Base-by-base conservation (phyloP, 1,140 invertebrate genomes). In the Pogonus chalceus region DNA sequence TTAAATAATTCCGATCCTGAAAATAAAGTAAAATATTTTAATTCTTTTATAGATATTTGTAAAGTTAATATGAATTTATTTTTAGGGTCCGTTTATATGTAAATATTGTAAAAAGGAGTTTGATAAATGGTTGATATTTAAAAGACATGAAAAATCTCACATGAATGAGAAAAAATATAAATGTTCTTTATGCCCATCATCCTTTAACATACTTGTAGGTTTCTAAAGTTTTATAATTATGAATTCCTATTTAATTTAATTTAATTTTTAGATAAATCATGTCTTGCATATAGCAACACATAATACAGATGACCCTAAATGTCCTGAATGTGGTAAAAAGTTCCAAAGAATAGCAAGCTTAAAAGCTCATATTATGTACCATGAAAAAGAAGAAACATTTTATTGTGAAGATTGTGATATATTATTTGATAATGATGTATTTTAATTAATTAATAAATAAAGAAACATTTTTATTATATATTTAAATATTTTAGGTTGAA, bases 391-490 rank as follows among this genome's bases (percentile, higher is more conserved):
- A 59, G 84, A 87, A 63, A 80, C 73, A 60, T 66, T 84, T 12
- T 77, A 79, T 58, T 87, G 85, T 64, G 71, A 74, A 9, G 81
- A 84, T 61, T 87, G 85, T 70, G 77, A 79, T 14, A 81, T 84
- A 56, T 79, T 82, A 60, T 86, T 86, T 69, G 70, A 74, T 52
- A 77, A 78, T 22, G 79, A 82, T 72, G 82, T 83, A 65, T 64
- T 64, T 64, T 23, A 20, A 16, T 53, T 12, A 31, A 20, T 55
- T 14, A 14, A 14, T 24, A 43, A 47, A 48, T 20, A 53, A 7
- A 37, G 20, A 20, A 46, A 48, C n/a, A 22, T 16, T 49, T 10
- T 54, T 7, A 14, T 31, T 35, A 46, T 47, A n/a, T 47, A 31
- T 54, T 21, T 20, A 48, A 16, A 21, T 51, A 24, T 65, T 66